Percentiles rank a stretch among this genome's conserved stretches.
These are phyloP conservation scores for Chromoteleia sp. DNA, from an alignment of 2,888 invertebrate genomes.

Conservation along the genomic window DNA sequence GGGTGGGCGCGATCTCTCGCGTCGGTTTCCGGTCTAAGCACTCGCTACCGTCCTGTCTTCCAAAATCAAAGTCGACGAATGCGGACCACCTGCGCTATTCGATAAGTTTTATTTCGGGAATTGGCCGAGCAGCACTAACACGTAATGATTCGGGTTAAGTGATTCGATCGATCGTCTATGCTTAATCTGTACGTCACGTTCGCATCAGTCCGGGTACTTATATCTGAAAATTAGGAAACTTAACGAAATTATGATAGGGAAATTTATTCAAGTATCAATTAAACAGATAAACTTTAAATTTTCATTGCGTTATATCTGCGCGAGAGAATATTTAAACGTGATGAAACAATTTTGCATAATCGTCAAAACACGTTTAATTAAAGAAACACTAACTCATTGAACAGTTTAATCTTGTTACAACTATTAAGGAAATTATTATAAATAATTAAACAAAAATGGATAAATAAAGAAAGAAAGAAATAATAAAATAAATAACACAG, in stretches of 20 bases:
- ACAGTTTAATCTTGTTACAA: too few species aligned
- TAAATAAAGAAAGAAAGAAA: too few species aligned
- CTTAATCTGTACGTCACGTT: slow-evolving; percentile 33
- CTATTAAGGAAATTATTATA: too few species aligned
- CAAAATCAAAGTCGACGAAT: slow-evolving; percentile 60
- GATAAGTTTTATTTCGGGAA: slow-evolving; percentile 59
- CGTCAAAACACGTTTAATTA: too few species aligned
- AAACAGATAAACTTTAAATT: slow-evolving; percentile 44
- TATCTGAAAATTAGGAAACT: slow-evolving; percentile 53
- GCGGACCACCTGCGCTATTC: slow-evolving; percentile 62
- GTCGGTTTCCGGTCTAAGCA: slow-evolving; percentile 57
- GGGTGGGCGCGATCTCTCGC: slow-evolving; percentile 65
- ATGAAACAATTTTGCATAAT: too few species aligned
- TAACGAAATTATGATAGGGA: slow-evolving; percentile 51
- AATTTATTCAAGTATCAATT: slow-evolving; percentile 64
- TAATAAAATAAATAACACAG: too few species aligned
- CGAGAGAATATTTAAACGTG: too few species aligned
- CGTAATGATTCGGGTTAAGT: slow-evolving; percentile 50
- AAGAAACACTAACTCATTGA: too few species aligned
- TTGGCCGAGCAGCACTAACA: slow-evolving; percentile 33
- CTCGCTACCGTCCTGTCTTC: slow-evolving; percentile 62
- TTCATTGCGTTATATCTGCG: too few species aligned
- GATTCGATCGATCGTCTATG: slow-evolving; percentile 42
- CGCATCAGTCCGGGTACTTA: slow-evolving; percentile 30
- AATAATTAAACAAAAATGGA: too few species aligned